These are phyloP conservation scores for Salmo trutta DNA, from an alignment of 2,797 vertebrate genomes.

Conservation along the genomic window DNA sequence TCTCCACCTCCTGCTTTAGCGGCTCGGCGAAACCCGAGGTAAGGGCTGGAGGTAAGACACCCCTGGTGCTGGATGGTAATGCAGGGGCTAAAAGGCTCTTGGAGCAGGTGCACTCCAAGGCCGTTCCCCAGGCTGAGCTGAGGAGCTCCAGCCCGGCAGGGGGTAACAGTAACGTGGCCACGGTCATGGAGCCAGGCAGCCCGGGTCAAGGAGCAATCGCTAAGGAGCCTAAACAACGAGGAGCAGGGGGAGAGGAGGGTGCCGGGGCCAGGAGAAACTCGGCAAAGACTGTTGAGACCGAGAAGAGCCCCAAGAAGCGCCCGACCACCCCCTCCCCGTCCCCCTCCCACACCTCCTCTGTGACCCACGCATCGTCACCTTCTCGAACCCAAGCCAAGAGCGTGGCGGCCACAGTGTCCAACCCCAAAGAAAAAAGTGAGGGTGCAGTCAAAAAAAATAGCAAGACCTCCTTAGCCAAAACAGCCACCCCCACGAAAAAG, in stretches of 20 bases:
- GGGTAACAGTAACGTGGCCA: conserved; percentile 87
- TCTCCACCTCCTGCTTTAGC: conserved; percentile 83
- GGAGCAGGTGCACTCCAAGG: conserved; percentile 76
- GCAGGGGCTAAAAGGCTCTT: conserved; percentile 73
- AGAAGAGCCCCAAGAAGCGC: conserved; percentile 83
- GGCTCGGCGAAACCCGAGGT: conserved; percentile 79
- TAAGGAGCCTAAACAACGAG: conserved; percentile 82
- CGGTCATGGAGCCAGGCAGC: conserved; percentile 81
- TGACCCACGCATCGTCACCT: conserved; percentile 63
- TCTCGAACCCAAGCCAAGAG: conserved; percentile 61
- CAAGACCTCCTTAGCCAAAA: conserved; percentile 76
- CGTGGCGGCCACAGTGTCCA: conserved; percentile 73
- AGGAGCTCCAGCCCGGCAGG: conserved; percentile 74
- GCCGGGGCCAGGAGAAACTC: conserved; percentile 73
- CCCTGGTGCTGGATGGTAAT: conserved; percentile 83
- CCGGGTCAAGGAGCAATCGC: conserved; percentile 76
- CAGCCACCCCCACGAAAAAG: conserved; percentile 81
- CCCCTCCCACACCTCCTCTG: conserved; percentile 77
- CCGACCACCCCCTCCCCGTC: conserved; percentile 82
- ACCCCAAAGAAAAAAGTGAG: conserved; percentile 81
- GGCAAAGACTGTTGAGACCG: conserved; percentile 76
- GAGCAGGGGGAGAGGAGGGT: conserved; percentile 65
- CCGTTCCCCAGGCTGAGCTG: conserved; percentile 72
- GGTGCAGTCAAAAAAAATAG: conserved; percentile 71
- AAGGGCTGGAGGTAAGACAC: conserved; percentile 74